Evolutionary conservation across 92 coral and sea anemone species (phyloP), one percentile per base, ranked within the genome.

Genomic region (Zoanthus sansibaricus): DNA sequence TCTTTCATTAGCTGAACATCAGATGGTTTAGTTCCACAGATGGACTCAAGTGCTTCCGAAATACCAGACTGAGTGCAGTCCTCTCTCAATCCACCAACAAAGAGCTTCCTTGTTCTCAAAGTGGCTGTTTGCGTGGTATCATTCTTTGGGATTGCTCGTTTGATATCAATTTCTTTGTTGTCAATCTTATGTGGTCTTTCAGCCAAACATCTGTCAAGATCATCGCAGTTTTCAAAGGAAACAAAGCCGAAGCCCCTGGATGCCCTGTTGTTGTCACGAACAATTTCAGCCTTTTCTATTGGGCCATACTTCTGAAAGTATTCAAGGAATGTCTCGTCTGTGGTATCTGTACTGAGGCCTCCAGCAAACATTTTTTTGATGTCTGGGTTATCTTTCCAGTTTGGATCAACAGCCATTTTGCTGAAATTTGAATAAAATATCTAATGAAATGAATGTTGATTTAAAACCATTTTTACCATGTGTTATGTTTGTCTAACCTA

Each of bases 121-220:
- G 92, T 94, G 31, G 96, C 98, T 33, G 90, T 78, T 15, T 95
- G 96, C 61, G 91, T 91, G 54, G 96, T 89, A 77, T 96, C 99
- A 88, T 93, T 94, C 79, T 91, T 91, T 9, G 99, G 99, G 62
- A 96, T 96, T 17, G 99, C 99, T 67, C 98, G 92, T 30, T 94
- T 91, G 21, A 95, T 90, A 73, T 93, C 95, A 17, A 95, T 86
- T 12, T 82, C 88, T 79, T 90, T 92, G 49, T 89, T 90, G 86
- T 94, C 99, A 86, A 96, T 73, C 25, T 45, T 86, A 20, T 93
- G 98, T 8, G 98, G 94, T 6, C 89, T 70, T 4, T 70, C 79
- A 78, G 58, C 69, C 82, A 91, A 46, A 37, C 91, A 88, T 55
- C 47, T 87, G 33, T 93, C 96, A n/a, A 92, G 87, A 37, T 83